These are phyloP conservation scores for Hypothenemus hampei DNA, from an alignment of 1,140 invertebrate genomes.

Conservation along the genomic window DNA sequence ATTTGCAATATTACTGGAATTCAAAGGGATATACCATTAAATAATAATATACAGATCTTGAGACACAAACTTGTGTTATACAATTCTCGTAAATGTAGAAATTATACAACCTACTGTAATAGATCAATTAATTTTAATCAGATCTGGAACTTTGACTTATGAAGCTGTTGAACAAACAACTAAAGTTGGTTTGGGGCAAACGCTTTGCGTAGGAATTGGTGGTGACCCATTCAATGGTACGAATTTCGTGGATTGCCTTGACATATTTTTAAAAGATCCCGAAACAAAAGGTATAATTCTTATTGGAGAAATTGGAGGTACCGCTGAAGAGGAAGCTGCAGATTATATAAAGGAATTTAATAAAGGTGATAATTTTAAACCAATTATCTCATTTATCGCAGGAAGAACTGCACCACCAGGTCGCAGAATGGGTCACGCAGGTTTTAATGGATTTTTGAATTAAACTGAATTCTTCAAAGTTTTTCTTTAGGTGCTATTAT, in stretches of 20 bases:
- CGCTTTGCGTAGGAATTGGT: slow-evolving; percentile 95
- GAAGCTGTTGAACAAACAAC: slow-evolving; percentile 97
- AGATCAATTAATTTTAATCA: not conserved
- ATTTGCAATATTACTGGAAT: too few species aligned
- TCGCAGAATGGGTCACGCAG: slow-evolving; percentile 97
- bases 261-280: slow-evolving; percentile 90
- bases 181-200: slow-evolving; percentile 87
- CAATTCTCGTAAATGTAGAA: too few species aligned
- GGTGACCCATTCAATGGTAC: slow-evolving; percentile 99
- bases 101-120: too few species aligned
- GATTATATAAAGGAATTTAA: slow-evolving; percentile 91
- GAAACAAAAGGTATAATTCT: slow-evolving; percentile 96
- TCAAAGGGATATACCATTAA: too few species aligned
- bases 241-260: slow-evolving; percentile 97
- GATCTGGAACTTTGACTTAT: slow-evolving; percentile 85
- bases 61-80: too few species aligned
- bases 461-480: not conserved
- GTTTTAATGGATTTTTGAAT: slow-evolving; percentile 45
- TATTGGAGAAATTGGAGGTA: slow-evolving; percentile 94
- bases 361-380: slow-evolving; percentile 84
- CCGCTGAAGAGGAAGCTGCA: slow-evolving; percentile 92
- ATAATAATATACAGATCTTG: too few species aligned
- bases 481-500: slow-evolving; percentile 72
- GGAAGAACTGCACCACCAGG: slow-evolving; percentile 96
- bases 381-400: slow-evolving; percentile 97